phyloP scores from a whole-genome alignment of 2,113 vertebrate species.

The Anser brachyrhynchus region DNA sequence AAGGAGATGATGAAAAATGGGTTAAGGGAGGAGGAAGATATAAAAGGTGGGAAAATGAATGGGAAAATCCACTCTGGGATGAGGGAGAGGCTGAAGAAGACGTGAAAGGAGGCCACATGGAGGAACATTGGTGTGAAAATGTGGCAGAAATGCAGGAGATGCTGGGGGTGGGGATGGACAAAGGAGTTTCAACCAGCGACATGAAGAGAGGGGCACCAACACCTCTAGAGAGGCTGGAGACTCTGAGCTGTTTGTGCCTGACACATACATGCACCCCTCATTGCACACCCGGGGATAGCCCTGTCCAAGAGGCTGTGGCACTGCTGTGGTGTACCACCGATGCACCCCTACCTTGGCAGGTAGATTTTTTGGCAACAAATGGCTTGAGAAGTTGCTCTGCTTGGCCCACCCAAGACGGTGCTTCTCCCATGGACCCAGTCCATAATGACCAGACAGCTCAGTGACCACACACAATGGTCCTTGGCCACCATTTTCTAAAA shows the following conservation, averaged over 20 bases:
- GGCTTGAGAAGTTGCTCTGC: no score
- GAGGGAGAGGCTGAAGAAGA: neutral
- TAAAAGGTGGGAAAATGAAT: constrained; percentile 21
- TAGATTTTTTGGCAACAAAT: no score
- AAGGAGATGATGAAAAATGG: constrained; percentile 33
- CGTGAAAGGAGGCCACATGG: neutral
- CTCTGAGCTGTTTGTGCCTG: neutral
- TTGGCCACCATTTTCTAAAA: no score
- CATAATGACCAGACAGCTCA: no score
- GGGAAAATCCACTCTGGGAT: neutral
- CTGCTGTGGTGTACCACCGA: no score
- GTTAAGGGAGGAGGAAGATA: neutral
- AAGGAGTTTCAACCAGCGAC: neutral
- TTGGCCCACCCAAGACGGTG: no score
- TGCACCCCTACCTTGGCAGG: no score
- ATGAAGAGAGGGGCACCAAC: neutral
- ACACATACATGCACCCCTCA: no score
- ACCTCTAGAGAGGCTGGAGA: neutral
- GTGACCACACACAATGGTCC: no score
- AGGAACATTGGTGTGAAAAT: neutral
- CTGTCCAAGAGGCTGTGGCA: no score
- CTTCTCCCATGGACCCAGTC: no score
- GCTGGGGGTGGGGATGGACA: rapidly evolving
- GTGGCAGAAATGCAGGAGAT: neutral
- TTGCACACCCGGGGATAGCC: no score